Base-by-base conservation (phyloP, 2,888 invertebrate species). In the Epinotia ramella region DNA sequence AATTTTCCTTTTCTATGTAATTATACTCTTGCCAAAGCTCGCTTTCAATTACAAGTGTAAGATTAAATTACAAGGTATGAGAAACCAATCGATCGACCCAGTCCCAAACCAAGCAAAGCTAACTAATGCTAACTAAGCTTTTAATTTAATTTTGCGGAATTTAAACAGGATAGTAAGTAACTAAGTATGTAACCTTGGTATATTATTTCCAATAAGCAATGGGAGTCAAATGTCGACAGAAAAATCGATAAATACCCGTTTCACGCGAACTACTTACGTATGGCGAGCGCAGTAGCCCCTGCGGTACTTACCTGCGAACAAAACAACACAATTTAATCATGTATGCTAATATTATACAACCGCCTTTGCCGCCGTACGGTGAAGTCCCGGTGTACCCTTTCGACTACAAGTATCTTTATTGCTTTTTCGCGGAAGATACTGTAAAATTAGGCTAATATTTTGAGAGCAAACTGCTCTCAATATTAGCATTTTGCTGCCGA, bases 221-320 rank as follows among this genome's bases (percentile, higher is more conserved):
- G 59, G 28, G 49, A 69, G 33, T 53, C 20, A 40, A 73, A 73
- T 68, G 53, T 68, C 73, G 20, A 40, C 20, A 53, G 20, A 20
- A 59, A 44, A 73, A 63, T 73, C 73, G 33, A 73, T 75, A 44
- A 24, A 12, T 56, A 40, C 40, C n/a, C 16, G 60, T 53, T 64
- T 16, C 46, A 20, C 7, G 28, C 53, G 56, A 71, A 57, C 33
- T 13, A 67, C 76, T 76, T 62, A 72, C 71, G 67, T 40, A 46
- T 57, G 56, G 40, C 2, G 20, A 66, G 20, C 65, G 53, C 53
- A n/a, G 24, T 63, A 46, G 33, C 57, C 56, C n/a, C 9, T 24
- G 20, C 12, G 24, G 62, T 67, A 76, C 75, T 76, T 76, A 76
- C 75, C 75, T 76, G 75, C 0, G 24, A 62, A 71, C 71, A 62